These are phyloP conservation scores for Pseudorectes ferrugineus DNA, from an alignment of 2,113 vertebrate species.

Conservation along the genomic window DNA sequence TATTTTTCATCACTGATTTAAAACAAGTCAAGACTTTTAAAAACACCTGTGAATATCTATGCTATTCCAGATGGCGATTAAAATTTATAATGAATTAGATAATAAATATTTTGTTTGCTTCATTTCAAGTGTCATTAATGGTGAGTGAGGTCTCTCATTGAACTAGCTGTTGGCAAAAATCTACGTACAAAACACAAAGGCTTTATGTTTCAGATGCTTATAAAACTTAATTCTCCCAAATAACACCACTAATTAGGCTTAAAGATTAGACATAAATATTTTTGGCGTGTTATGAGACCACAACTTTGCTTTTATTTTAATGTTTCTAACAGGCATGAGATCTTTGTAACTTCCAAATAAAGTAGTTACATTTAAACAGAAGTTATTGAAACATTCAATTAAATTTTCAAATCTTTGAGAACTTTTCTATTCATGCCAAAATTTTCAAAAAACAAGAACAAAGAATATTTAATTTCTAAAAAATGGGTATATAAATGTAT, in stretches of 20 bases:
- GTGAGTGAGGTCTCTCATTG: background rate
- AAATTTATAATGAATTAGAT: background rate
- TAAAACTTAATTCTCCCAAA: conserved; percentile 20
- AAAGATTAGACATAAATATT: background rate
- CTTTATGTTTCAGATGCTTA: conserved; percentile 26
- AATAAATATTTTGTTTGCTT: conserved; percentile 35
- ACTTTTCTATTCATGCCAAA: background rate
- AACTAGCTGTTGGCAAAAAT: conserved; percentile 2
- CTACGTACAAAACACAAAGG: background rate
- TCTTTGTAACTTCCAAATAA: background rate
- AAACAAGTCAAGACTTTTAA: background rate
- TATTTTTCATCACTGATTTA: background rate
- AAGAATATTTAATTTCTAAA: background rate
- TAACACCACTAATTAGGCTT: background rate
- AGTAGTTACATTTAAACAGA: background rate
- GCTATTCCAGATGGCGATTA: background rate
- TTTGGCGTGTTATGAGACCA: background rate
- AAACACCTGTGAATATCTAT: background rate
- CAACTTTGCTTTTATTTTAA: background rate
- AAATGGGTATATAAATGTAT: background rate
- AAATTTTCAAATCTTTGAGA: background rate
- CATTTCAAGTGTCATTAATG: background rate
- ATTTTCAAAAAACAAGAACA: background rate
- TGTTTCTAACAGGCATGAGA: background rate
- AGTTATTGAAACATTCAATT: background rate